phyloP scores from a whole-genome alignment of 2,888 invertebrate species.

The Eurytoma adleriae region DNA sequence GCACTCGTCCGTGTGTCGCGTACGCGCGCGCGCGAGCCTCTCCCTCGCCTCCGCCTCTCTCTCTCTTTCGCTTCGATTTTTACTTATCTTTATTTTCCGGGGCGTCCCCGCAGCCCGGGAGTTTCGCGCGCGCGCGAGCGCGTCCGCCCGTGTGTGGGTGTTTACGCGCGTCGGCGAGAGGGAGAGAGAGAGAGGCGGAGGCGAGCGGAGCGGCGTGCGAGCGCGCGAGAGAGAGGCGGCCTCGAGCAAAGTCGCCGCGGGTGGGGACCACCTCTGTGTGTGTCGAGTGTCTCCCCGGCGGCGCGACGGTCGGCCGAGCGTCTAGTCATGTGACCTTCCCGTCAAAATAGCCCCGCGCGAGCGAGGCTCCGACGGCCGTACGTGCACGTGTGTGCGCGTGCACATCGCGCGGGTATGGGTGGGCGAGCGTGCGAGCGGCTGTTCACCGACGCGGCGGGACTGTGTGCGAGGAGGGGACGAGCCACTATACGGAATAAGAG shows the following conservation, averaged over 20 bases:
- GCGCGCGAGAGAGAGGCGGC: not conserved
- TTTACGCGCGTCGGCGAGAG: slow-evolving; percentile 45
- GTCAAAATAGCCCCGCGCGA: slow-evolving; percentile 83
- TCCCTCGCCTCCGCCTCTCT: slow-evolving; percentile 14
- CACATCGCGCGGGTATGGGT: not conserved
- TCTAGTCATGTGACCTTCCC: slow-evolving; percentile 88
- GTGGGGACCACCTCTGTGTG: slow-evolving; percentile 2
- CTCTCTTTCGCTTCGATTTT: not conserved
- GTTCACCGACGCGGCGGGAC: not conserved
- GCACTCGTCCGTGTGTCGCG: not conserved
- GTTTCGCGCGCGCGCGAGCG: not conserved
- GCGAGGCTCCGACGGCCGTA: slow-evolving; percentile 25
- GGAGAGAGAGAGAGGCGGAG: slow-evolving; percentile 24
- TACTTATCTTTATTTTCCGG: slow-evolving; percentile 12
- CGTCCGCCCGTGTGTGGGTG: not conserved
- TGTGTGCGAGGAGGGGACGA: slow-evolving; percentile 20
- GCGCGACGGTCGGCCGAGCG: slow-evolving; percentile 72
- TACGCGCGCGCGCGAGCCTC: not conserved
- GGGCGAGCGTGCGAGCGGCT: slow-evolving; percentile 21
- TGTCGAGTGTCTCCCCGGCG: slow-evolving; percentile 37
- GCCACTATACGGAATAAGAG: slow-evolving; percentile 43
- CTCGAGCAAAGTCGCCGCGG: slow-evolving; percentile 7
- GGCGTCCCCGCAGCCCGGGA: not conserved
- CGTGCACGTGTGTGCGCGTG: slow-evolving; percentile 33
- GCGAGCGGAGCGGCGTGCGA: not conserved